phyloP scores from a whole-genome alignment of 2,113 vertebrate genomes.

The Holacanthus passer region DNA sequence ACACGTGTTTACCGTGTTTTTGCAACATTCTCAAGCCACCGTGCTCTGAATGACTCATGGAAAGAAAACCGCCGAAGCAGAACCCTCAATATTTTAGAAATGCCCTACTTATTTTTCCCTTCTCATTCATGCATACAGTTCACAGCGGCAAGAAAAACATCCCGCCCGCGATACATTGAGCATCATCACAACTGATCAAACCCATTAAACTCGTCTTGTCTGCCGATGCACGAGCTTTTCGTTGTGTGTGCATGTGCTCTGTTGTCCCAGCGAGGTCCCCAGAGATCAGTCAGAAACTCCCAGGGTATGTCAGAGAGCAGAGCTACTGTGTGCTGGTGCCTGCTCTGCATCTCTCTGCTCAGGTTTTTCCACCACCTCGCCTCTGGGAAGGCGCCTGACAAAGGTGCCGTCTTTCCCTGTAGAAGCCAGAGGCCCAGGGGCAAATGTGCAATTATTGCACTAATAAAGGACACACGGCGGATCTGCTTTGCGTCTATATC shows the following conservation, averaged over 20 bases:
- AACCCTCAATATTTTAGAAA: slow-evolving; percentile 62
- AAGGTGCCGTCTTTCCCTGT: slow-evolving; percentile 39
- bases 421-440: slow-evolving; percentile 38
- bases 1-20: slow-evolving; percentile 34
- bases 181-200: not conserved
- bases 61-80: slow-evolving; percentile 63
- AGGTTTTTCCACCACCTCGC: slow-evolving; percentile 74
- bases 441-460: slow-evolving; percentile 49
- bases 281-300: slow-evolving; percentile 54
- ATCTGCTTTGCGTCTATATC: slow-evolving; percentile 15
- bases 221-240: slow-evolving; percentile 42
- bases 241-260: slow-evolving; percentile 49
- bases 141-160: slow-evolving; percentile 21
- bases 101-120: slow-evolving; percentile 40
- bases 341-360: slow-evolving; percentile 24
- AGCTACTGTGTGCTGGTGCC: not conserved
- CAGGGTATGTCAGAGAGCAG: slow-evolving; percentile 22
- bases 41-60: slow-evolving; percentile 64
- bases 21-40: slow-evolving; percentile 24
- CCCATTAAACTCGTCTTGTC: not conserved
- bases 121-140: slow-evolving; percentile 44
- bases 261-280: slow-evolving; percentile 61
- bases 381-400: slow-evolving; percentile 68
- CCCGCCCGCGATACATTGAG: not conserved
- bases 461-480: not conserved